Percentiles rank a stretch among this genome's conserved stretches.
phyloP scores from a whole-genome alignment of 2,113 vertebrate species.

The Thalassoma bifasciatum region DNA sequence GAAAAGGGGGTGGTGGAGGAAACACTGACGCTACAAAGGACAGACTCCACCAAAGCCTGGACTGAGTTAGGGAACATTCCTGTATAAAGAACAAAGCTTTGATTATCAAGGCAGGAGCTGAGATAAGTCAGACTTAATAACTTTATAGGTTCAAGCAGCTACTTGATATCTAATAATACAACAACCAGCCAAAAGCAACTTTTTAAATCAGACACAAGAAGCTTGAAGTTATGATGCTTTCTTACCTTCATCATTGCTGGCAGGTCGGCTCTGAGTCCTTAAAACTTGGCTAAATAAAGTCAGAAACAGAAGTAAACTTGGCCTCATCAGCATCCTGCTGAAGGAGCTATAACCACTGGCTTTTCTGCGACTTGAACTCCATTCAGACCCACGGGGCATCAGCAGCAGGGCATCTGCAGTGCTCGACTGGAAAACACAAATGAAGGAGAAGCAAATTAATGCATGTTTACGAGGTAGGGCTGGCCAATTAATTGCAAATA shows the following conservation, averaged over 20 bases:
- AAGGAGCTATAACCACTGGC: constrained; percentile 74
- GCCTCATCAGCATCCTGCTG: constrained; percentile 81
- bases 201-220: neutral
- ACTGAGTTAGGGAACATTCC: constrained; percentile 69
- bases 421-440: constrained; percentile 21
- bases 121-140: constrained; percentile 48
- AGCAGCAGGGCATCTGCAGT: constrained; percentile 67
- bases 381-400: constrained; percentile 80
- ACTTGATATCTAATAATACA: constrained; percentile 11
- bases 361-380: constrained; percentile 71
- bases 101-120: constrained; percentile 61
- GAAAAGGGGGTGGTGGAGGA: constrained; percentile 39
- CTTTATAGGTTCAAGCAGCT: constrained; percentile 32
- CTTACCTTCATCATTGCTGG: constrained; percentile 80
- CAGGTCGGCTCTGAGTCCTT: constrained; percentile 70
- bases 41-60: constrained; percentile 59
- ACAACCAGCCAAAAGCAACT: neutral
- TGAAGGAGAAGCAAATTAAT: neutral
- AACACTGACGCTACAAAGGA: constrained; percentile 51
- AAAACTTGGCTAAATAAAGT: constrained; percentile 73
- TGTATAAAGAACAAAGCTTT: constrained; percentile 66
- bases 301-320: constrained; percentile 78
- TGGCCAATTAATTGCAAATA: too few species aligned
- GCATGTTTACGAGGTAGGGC: too few species aligned
- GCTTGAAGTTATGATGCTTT: neutral